These are phyloP conservation scores for Macrosiphum euphorbiae DNA, from an alignment of 2,888 invertebrate genomes.

Conservation along the genomic window DNA sequence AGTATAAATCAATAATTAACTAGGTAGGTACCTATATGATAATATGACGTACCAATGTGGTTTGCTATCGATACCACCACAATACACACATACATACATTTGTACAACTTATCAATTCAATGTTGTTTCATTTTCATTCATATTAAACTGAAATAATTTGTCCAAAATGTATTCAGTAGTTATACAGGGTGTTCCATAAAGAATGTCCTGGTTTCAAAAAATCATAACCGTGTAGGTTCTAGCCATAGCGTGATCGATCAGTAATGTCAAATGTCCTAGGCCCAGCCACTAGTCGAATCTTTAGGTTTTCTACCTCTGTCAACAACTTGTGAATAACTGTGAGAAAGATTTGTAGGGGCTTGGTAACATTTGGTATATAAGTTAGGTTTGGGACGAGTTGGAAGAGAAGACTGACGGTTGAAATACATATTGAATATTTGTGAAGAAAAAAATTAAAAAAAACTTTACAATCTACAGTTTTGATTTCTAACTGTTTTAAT, in stretches of 20 bases:
- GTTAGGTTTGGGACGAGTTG: too few species aligned
- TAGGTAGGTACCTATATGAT: background rate
- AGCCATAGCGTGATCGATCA: background rate
- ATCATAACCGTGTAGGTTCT: background rate
- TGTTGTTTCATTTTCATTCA: background rate
- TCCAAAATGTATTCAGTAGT: too few species aligned
- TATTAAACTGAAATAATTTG: too few species aligned
- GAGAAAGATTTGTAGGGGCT: background rate
- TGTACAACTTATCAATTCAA: background rate
- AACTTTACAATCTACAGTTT: background rate
- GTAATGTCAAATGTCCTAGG: background rate
- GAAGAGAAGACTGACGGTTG: too few species aligned
- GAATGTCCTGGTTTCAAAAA: background rate
- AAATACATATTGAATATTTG: background rate
- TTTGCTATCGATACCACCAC: background rate
- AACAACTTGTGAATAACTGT: background rate
- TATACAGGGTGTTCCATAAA: background rate
- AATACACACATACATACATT: background rate
- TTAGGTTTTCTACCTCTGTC: background rate
- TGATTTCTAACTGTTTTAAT: background rate
- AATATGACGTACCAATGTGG: background rate
- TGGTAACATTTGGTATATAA: too few species aligned
- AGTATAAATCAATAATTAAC: background rate
- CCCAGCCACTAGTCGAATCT: background rate
- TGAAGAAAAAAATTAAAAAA: background rate